phyloP scores from a whole-genome alignment of 2,888 invertebrate genomes.

The Polymixis lichenea region DNA sequence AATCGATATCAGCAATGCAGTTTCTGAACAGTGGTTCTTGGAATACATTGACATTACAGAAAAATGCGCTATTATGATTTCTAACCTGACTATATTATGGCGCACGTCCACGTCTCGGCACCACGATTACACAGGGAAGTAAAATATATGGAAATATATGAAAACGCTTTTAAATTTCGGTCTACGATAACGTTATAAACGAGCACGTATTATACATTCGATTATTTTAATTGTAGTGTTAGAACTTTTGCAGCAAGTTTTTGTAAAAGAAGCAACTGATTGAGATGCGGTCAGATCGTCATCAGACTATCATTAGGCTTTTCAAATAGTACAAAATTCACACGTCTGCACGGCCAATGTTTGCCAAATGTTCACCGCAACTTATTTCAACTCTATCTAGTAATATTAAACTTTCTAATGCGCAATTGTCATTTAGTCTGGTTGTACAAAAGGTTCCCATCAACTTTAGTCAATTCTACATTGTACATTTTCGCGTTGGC shows the following conservation, averaged over 20 bases:
- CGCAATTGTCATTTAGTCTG: slow-evolving; percentile 24
- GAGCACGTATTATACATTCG: background rate
- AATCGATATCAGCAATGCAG: slow-evolving; percentile 12
- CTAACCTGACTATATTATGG: background rate
- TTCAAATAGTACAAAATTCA: background rate
- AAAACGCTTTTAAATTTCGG: background rate
- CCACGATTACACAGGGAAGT: background rate
- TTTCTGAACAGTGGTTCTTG: background rate
- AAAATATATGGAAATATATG: background rate
- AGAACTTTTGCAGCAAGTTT: background rate
- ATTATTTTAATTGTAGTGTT: background rate
- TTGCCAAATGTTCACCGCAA: slow-evolving; percentile 30
- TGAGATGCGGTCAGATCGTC: slow-evolving; percentile 1
- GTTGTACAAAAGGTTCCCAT: slow-evolving; percentile 35
- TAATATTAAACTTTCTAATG: slow-evolving; percentile 54
- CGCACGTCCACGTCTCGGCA: background rate
- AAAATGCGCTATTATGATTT: background rate
- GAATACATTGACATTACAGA: slow-evolving; percentile 8
- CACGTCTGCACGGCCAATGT: slow-evolving; percentile 1
- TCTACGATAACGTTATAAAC: background rate
- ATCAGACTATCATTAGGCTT: background rate
- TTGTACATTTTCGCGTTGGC: slow-evolving; percentile 39
- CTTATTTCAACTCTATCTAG: slow-evolving; percentile 15
- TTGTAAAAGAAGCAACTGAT: background rate
- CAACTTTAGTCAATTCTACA: slow-evolving; percentile 27